These are phyloP conservation scores for Tylochromis polylepis DNA, from an alignment of 2,113 vertebrate species.

Conservation along the genomic window DNA sequence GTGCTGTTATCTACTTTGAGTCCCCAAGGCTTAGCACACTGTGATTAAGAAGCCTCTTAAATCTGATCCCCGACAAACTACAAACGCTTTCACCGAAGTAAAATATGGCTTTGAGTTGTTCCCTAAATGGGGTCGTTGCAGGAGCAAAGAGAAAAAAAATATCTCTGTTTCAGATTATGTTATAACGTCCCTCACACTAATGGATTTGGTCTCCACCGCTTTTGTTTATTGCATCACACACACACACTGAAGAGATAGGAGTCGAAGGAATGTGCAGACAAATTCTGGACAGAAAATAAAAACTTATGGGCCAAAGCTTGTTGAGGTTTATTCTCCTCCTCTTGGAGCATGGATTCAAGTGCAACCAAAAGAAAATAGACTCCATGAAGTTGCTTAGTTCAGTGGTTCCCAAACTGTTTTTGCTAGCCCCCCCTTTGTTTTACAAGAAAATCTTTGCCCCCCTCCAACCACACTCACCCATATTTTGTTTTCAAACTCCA, in stretches of 20 bases:
- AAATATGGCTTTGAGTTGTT: slow-evolving; percentile 16
- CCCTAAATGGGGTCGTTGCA: slow-evolving; percentile 22
- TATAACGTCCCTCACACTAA: neutral
- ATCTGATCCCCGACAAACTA: neutral
- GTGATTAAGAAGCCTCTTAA: slow-evolving; percentile 30
- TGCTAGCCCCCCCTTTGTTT: no score
- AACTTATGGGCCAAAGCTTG: neutral
- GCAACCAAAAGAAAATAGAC: neutral
- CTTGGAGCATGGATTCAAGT: neutral
- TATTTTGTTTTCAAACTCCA: no score
- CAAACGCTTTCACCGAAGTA: neutral
- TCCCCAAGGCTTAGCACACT: slow-evolving; percentile 9
- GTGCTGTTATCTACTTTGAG: slow-evolving; percentile 14
- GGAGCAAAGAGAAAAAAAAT: neutral
- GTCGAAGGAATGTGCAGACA: neutral
- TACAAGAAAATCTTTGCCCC: no score
- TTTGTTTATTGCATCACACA: neutral
- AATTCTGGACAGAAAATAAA: neutral
- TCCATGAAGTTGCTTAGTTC: neutral
- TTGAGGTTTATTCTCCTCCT: neutral
- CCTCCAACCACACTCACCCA: no score
- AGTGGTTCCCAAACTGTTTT: no score
- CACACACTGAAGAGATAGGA: neutral
- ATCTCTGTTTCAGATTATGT: slow-evolving; percentile 2
- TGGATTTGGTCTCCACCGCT: neutral